Percentiles rank a stretch among this genome's conserved stretches.
phyloP scores from a whole-genome alignment of 2,797 vertebrate species.

The Champsocephalus gunnari region DNA sequence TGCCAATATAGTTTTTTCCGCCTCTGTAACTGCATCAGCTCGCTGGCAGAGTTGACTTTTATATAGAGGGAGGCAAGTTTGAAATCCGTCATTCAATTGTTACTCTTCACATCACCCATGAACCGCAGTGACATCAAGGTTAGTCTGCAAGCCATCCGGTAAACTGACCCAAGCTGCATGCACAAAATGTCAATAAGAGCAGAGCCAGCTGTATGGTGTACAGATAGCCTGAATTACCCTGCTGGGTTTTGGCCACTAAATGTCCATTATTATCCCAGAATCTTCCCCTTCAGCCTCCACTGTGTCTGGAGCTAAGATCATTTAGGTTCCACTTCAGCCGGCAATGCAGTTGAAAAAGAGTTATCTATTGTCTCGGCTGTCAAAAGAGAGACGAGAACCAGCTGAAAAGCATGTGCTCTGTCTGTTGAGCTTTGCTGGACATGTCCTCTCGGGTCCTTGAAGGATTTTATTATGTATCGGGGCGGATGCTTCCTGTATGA shows the following conservation, averaged over 20 bases:
- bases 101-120: conserved; percentile 14
- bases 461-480: conserved; percentile 55
- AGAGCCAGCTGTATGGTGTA: conserved; percentile 31
- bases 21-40: conserved; percentile 34
- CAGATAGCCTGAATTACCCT: conserved; percentile 42
- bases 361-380: conserved; percentile 59
- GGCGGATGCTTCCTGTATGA: conserved; percentile 40
- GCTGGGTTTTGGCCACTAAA: conserved; percentile 52
- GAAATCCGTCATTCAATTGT: conserved; percentile 46
- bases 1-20: conserved; percentile 20
- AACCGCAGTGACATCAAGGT: conserved; percentile 40
- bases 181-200: conserved; percentile 62
- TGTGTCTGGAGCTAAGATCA: conserved; percentile 46
- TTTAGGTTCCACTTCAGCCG: conserved; percentile 56
- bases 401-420: conserved; percentile 46
- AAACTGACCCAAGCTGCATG: conserved; percentile 46
- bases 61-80: conserved; percentile 29
- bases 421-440: conserved; percentile 47
- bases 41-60: conserved; percentile 26
- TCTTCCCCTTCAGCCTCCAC: conserved; percentile 42
- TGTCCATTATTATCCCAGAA: conserved; percentile 70
- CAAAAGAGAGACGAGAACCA: conserved; percentile 39
- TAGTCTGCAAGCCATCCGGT: conserved; percentile 41
- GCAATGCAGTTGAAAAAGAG: conserved; percentile 49
- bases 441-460: conserved; percentile 44